phyloP scores from a whole-genome alignment of 2,113 vertebrate species.

The Epinephelus fuscoguttatus region DNA sequence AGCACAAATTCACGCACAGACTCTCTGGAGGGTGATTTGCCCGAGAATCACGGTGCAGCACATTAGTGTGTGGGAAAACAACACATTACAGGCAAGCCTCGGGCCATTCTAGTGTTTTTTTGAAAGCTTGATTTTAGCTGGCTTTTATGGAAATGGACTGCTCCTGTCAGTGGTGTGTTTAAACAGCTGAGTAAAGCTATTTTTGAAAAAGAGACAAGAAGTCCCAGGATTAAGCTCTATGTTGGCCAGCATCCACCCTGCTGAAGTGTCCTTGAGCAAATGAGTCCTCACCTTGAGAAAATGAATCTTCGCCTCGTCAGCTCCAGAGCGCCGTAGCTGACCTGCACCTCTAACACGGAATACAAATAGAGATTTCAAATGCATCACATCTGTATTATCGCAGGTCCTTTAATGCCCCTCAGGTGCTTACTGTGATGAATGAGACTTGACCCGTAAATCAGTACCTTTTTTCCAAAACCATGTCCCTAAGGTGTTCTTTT shows the following conservation, averaged over 20 bases:
- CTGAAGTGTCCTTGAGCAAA: constrained; percentile 57
- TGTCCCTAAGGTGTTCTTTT: constrained; percentile 13
- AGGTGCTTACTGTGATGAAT: constrained; percentile 8
- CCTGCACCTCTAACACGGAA: constrained; percentile 34
- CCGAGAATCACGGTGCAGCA: not conserved
- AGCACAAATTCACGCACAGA: not conserved
- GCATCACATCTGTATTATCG: constrained; percentile 13
- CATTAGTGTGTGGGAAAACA: constrained; percentile 34
- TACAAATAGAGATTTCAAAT: constrained; percentile 12
- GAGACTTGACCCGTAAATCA: constrained; percentile 21
- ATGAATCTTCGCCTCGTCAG: constrained; percentile 6
- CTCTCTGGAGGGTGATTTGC: constrained; percentile 2
- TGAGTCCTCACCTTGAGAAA: constrained; percentile 41
- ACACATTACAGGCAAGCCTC: not conserved
- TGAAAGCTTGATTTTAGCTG: constrained; percentile 4
- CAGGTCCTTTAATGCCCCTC: not conserved
- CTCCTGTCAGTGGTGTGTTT: constrained; percentile 22
- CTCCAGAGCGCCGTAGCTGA: constrained; percentile 18
- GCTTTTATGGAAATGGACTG: constrained; percentile 11
- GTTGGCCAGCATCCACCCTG: constrained; percentile 21
- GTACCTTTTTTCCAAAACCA: constrained; percentile 1
- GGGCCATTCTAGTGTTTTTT: not conserved
- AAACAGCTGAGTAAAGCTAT: constrained; percentile 49
- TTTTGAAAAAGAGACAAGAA: constrained; percentile 32
- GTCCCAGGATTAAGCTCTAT: constrained; percentile 11